Evolutionary conservation across 2,888 invertebrate species (phyloP), one percentile per base, ranked within the genome.

Genomic region (Aporophyla lueneburgensis): DNA sequence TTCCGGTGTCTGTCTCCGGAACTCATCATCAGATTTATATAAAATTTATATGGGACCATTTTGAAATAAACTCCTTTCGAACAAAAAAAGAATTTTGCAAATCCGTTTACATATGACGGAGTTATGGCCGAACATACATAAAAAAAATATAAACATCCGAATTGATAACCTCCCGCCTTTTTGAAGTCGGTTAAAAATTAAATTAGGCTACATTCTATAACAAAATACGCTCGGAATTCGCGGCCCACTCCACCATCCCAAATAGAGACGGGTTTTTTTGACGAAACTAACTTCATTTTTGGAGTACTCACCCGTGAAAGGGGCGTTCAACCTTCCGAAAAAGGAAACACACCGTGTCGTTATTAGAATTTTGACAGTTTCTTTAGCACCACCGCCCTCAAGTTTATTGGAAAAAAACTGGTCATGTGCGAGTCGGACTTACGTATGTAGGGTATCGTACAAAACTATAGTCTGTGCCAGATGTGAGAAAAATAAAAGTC

Each of bases 321-420:
- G 87, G 76, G 51, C 81, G 71, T 49, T 63, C 74, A 76, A 75
- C 81, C 85, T 81, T 83, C 68, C 61, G 56, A 71, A 62, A 74
- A 79, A 40, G 78, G 78, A 69, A 82, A 81, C 86, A 74, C 84
- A 63, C 80, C 40, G 51, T 86, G 80, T 81, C 83, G 74, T 83
- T 88, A 87, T 87, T 87, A 87, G 77, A 83, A 85, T 80, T 83
- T 87, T 87, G 86, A 84, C 85, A 86, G 85, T 74, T 79, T 79
- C 59, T 70, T 75, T 78, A 66, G 85, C 70, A 67, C 65, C 65
- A 49, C 71, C 66, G 74, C 76, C 70, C 59, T 63, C 58, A 16
- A 79, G 76, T 79, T 81, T 87, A 88, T 87, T 84, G 85, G 78
- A 74, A 83, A 86, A 43, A 62, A 43, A 73, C 12, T 16, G 27